Conservation (phyloP, 2,797 vertebrate genomes). For the Hyperoplus lanceolatus region DNA sequence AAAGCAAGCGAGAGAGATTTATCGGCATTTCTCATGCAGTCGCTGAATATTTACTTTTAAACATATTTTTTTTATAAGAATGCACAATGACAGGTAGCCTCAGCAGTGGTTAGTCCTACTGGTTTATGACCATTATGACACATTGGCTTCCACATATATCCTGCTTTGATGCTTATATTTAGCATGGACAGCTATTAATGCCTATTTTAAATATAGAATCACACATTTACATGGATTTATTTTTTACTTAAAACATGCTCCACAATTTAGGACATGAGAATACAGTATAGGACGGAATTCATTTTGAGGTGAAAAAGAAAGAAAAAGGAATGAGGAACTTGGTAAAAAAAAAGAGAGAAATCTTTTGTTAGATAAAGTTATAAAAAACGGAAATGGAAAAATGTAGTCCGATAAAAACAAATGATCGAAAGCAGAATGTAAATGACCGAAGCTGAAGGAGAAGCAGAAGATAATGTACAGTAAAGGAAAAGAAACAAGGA, state of each 20-base stretch:
- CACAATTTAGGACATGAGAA: not conserved
- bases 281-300: no score
- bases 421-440: not conserved
- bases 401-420: not conserved
- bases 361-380: not conserved
- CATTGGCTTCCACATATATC: no score
- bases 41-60: not conserved
- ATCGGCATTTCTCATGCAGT: not conserved
- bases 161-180: no score
- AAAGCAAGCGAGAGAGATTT: constrained; percentile 11
- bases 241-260: not conserved
- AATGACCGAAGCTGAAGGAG: not conserved
- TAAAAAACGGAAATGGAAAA: not conserved
- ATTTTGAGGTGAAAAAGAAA: not conserved
- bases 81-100: not conserved
- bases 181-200: not conserved
- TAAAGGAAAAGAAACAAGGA: not conserved
- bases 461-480: not conserved
- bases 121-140: no score
- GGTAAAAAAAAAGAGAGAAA: not conserved
- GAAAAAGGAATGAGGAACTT: not conserved
- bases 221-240: not conserved
- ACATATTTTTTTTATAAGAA: constrained; percentile 1
- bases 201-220: not conserved
- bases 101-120: no score